Base-by-base conservation (phyloP, 2,797 vertebrate genomes). In the Crypturellus tataupa region DNA sequence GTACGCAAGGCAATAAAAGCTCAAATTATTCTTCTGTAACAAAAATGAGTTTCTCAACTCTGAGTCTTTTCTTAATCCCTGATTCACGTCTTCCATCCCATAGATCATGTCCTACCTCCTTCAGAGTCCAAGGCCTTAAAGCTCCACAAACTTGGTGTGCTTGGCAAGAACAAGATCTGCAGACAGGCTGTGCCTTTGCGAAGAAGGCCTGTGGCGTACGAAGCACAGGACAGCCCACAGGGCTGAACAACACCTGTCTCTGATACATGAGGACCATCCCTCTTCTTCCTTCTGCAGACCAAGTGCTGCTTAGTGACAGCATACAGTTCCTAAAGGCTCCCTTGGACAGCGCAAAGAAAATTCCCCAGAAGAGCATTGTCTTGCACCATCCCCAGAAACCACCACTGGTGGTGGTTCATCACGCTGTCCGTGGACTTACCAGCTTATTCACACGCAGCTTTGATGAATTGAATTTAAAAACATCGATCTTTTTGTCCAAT, bases 391-490 rank as follows among this genome's bases (percentile, higher is more conserved):
- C 14, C 49, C 65, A 44, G 75, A 85, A 64, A n/a, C 42, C 29
- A 18, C 67, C 85, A 77, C 91, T 65, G 73, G 37, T 39, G 37
- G 37, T 39, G 37, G 37, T 39, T 39, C 37, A 39, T 39, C 10
- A 29, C 62, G 84, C 85, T 53, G 80, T 63, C 80, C 82, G 68
- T 18, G 63, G 51, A 68, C 59, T 87, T 73, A 99, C 99, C 99
- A 99, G 96, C 92, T 99, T 99, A 96, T 99, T 99, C 94, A 99
- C 99, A 89, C 98, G 98, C 49, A 99, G 98, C 70, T 99, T 99
- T 18, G 99, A 99, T 49, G 99, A 99, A 97, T 99, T 99, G 98
- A 99, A 99, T 97, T 99, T 99, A 95, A 99, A 99, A 96, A 99
- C 98, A 51, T 99, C 98, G 14, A 98, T 98, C 97, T 99, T 99